A percentile compares a stretch with the other conserved stretches of the same genome.
Evolutionary conservation across 1,140 invertebrate species (phyloP).

Genomic region (Hestina assimilis): DNA sequence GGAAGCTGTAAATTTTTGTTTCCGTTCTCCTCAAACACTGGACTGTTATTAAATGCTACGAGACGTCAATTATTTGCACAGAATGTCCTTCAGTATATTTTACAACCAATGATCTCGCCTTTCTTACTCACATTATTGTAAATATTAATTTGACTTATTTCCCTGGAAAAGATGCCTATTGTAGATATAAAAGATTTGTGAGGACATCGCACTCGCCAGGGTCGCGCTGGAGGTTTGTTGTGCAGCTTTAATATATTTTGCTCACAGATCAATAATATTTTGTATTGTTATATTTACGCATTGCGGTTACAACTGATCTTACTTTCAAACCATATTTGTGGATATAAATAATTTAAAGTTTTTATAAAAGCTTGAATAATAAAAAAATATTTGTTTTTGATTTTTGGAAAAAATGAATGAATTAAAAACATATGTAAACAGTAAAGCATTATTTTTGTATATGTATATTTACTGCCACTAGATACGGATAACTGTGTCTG

Average conservation of each 20-base stretch:
- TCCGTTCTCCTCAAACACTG: slow-evolving; percentile 40
- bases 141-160: slow-evolving; percentile 52
- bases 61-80: slow-evolving; percentile 41
- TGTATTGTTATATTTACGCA: not conserved
- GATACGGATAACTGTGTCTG: no score
- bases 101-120: slow-evolving; percentile 34
- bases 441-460: no score
- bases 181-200: slow-evolving; percentile 48
- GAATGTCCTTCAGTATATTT: slow-evolving; percentile 42
- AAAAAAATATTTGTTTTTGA: no score
- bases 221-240: slow-evolving; percentile 38
- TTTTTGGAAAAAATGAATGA: no score
- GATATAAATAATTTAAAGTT: no score
- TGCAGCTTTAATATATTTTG: slow-evolving; percentile 26
- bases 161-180: slow-evolving; percentile 42
- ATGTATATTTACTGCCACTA: no score
- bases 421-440: no score
- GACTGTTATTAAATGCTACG: slow-evolving; percentile 29
- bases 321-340: no score
- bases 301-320: no score
- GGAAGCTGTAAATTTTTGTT: slow-evolving; percentile 56
- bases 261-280: not conserved
- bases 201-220: slow-evolving; percentile 48
- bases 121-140: slow-evolving; percentile 28
- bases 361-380: no score